These are phyloP conservation scores for Nyctibius bracteatus DNA, from an alignment of 2,113 vertebrate genomes.

Conservation along the genomic window DNA sequence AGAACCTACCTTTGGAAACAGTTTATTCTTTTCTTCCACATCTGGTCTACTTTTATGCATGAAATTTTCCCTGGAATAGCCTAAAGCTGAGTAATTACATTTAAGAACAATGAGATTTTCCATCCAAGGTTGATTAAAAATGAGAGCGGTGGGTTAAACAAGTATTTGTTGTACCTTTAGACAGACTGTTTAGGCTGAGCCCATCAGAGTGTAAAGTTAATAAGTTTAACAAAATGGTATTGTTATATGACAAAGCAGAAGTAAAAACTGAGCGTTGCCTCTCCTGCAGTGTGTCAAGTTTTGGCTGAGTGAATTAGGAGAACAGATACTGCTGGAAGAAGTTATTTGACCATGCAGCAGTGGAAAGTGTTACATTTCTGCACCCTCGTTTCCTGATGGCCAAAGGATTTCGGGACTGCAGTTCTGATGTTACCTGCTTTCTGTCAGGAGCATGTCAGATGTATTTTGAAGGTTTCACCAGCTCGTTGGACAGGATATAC, in stretches of 20 bases:
- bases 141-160: not conserved
- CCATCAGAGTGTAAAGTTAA: not conserved
- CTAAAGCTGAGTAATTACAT: not conserved
- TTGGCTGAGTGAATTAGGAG: not conserved
- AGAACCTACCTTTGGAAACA: not conserved
- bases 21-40: not conserved
- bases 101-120: not conserved
- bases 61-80: not conserved
- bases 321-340: not conserved
- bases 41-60: not conserved
- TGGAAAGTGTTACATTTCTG: not conserved
- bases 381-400: not conserved
- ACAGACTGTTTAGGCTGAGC: not conserved
- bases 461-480: not conserved
- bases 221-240: not conserved
- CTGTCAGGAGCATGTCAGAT: rapidly evolving
- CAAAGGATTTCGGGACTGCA: not conserved
- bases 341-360: not conserved
- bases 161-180: not conserved
- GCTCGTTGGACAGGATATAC: rapidly evolving
- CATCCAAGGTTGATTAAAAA: not conserved
- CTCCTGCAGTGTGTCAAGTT: not conserved
- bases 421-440: not conserved
- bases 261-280: no score
- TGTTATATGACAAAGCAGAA: not conserved